Conservation (phyloP, 2,888 invertebrate genomes). For the Boloria selene region DNA sequence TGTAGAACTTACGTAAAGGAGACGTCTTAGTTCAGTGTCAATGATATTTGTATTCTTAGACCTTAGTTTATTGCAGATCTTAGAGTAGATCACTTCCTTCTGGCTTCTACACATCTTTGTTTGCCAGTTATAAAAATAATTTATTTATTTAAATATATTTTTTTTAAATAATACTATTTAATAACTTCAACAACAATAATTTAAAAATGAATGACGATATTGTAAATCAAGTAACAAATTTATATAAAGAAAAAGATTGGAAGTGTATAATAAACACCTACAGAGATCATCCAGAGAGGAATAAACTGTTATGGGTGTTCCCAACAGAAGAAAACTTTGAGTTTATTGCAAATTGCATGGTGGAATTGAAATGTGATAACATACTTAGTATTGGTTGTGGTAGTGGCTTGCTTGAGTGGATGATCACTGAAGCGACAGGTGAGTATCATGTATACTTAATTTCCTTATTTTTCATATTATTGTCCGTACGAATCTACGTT, state of each 20-base stretch:
- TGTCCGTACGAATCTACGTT: too few relatives aligned
- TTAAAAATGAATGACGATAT: slow-evolving; percentile 64
- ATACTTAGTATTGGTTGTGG: slow-evolving; percentile 90
- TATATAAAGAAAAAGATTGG: slow-evolving; percentile 76
- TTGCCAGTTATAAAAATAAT: not conserved
- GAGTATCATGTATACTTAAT: slow-evolving; percentile 37
- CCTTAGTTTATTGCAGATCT: slow-evolving; percentile 5
- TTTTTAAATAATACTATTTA: not conserved
- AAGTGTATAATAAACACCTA: slow-evolving; percentile 67
- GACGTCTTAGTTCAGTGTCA: slow-evolving; percentile 39
- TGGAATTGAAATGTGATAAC: slow-evolving; percentile 65
- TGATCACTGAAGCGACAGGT: slow-evolving; percentile 86
- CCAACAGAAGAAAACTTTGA: slow-evolving; percentile 85
- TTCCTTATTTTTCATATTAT: too few relatives aligned
- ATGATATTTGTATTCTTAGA: slow-evolving; percentile 31
- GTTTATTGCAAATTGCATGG: slow-evolving; percentile 78
- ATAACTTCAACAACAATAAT: not conserved
- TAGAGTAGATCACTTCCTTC: slow-evolving; percentile 1
- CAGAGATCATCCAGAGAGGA: slow-evolving; percentile 76
- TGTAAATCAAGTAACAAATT: slow-evolving; percentile 58
- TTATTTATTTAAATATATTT: too few relatives aligned
- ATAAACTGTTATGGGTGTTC: slow-evolving; percentile 87
- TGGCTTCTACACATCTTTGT: not conserved
- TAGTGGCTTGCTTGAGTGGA: slow-evolving; percentile 91
- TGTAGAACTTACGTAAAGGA: slow-evolving; percentile 39